Percentiles rank a stretch among this genome's conserved stretches.
Evolutionary conservation across 2,888 invertebrate genomes (phyloP).

Genomic region (Catocala fraxini): DNA sequence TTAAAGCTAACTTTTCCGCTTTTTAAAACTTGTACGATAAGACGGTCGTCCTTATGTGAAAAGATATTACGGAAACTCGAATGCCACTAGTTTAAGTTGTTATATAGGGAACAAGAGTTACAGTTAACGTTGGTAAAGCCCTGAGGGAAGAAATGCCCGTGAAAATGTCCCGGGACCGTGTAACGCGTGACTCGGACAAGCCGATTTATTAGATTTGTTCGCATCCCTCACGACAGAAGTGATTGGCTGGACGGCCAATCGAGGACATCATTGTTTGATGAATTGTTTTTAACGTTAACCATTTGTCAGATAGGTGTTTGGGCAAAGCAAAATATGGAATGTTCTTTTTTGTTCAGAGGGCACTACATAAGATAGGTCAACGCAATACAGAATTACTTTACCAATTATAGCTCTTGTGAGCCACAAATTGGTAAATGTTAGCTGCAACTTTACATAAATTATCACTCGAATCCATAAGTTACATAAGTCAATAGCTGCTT

Average conservation of each 20-base stretch:
- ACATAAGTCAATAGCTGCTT: no score
- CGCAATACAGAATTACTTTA: no score
- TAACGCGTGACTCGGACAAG: constrained; percentile 30
- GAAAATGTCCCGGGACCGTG: constrained; percentile 28
- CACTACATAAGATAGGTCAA: no score
- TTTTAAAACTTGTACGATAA: not conserved
- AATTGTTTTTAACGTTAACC: constrained; percentile 11
- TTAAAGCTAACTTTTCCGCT: not conserved
- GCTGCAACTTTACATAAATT: no score
- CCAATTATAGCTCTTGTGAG: no score
- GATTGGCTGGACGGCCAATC: constrained; percentile 36
- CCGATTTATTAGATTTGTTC: constrained; percentile 55
- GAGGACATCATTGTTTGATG: constrained; percentile 14
- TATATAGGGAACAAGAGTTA: not conserved
- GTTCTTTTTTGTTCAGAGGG: no score
- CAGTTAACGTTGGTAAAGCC: constrained; percentile 18
- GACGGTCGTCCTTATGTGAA: not conserved
- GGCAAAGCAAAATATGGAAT: no score
- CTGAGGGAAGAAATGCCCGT: constrained; percentile 23
- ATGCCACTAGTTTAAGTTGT: not conserved
- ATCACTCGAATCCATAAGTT: no score
- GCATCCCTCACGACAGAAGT: constrained; percentile 35
- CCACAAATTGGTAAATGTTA: no score
- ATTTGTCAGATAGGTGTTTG: not conserved
- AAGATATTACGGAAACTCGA: not conserved